phyloP scores from a whole-genome alignment of 2,888 invertebrate genomes.

The Branchipolynoe longqiensis region DNA sequence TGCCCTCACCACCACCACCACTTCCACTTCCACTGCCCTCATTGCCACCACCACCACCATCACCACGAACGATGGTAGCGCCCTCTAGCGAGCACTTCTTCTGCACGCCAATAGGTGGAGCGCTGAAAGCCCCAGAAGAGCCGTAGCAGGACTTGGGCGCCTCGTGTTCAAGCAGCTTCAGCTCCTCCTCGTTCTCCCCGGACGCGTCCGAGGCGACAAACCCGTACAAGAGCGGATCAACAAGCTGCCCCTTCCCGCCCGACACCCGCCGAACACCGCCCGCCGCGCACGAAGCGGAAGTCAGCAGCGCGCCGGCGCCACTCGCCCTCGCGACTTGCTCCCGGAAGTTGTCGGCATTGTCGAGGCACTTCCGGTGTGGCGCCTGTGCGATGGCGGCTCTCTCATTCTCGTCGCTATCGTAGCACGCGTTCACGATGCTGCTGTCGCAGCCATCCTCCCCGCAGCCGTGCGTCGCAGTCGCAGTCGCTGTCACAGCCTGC shows the following conservation, averaged over 20 bases:
- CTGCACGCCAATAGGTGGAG: too few species aligned
- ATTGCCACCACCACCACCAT: too few species aligned
- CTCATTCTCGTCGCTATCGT: too few species aligned
- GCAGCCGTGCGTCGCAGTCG: conserved; percentile 9
- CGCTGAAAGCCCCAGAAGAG: neutral
- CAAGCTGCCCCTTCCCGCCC: too few species aligned
- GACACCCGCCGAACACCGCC: neutral
- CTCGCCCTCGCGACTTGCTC: neutral
- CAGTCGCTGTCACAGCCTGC: too few species aligned
- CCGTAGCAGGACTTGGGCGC: conserved; percentile 38
- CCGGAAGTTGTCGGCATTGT: too few species aligned
- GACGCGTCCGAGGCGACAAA: conserved; percentile 13
- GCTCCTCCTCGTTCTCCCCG: conserved; percentile 23
- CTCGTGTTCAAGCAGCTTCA: conserved; percentile 43
- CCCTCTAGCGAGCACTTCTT: conserved; percentile 30
- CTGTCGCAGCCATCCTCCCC: neutral
- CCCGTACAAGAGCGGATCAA: neutral
- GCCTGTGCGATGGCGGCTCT: too few species aligned
- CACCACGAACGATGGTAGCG: too few species aligned
- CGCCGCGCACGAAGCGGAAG: neutral
- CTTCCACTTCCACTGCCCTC: too few species aligned
- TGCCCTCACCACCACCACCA: too few species aligned
- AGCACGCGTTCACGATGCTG: too few species aligned
- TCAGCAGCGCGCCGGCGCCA: neutral
- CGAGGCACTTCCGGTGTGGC: too few species aligned